These are phyloP conservation scores for Tylochromis polylepis DNA, from an alignment of 2,113 vertebrate genomes.

Conservation along the genomic window DNA sequence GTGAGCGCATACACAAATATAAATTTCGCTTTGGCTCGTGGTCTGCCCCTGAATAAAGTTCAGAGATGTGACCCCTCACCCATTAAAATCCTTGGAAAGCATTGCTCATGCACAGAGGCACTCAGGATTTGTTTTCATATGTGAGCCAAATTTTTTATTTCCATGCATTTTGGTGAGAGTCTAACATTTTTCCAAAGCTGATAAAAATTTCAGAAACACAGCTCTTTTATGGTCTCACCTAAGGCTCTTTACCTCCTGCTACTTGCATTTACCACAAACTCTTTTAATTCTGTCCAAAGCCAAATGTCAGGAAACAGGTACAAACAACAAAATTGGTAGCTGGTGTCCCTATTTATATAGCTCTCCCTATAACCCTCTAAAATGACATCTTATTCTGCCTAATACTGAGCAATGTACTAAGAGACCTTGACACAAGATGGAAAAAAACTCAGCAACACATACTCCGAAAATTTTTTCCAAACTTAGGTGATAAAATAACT, in stretches of 20 bases:
- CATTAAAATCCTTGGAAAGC: constrained; percentile 36
- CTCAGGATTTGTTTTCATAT: neutral
- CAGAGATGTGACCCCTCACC: neutral
- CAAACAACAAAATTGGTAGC: neutral
- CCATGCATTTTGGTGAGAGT: neutral
- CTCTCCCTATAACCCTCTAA: neutral
- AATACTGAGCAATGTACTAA: neutral
- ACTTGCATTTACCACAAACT: neutral
- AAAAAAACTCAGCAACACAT: neutral
- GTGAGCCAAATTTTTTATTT: neutral
- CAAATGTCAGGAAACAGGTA: neutral
- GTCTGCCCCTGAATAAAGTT: constrained; percentile 10
- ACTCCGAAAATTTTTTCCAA: neutral
- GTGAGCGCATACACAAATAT: constrained; percentile 51
- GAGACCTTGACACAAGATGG: neutral
- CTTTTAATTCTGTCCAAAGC: neutral
- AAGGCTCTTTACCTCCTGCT: neutral
- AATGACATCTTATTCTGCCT: neutral
- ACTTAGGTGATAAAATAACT: neutral
- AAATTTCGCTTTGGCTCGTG: neutral
- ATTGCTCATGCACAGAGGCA: neutral
- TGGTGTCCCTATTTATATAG: neutral
- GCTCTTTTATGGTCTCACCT: neutral
- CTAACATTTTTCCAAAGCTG: neutral
- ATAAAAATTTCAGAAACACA: neutral